These are phyloP conservation scores for Dendrocincla tyrannina DNA, from an alignment of 2,797 vertebrate species.

Conservation along the genomic window DNA sequence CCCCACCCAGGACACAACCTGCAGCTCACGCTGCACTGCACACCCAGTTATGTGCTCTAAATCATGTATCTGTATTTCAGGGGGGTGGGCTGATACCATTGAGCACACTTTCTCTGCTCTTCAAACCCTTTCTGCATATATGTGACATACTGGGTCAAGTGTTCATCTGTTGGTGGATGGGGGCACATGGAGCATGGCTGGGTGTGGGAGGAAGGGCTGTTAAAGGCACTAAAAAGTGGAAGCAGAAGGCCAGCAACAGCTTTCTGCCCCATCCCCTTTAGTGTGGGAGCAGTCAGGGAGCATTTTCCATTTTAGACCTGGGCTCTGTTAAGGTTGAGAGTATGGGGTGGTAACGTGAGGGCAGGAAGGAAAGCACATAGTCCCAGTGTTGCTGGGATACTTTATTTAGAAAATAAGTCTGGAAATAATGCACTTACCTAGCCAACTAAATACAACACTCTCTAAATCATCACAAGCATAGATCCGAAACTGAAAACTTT, in stretches of 20 bases:
- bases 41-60: background rate
- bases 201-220: background rate
- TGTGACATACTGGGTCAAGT: background rate
- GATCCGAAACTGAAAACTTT: background rate
- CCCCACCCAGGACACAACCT: background rate
- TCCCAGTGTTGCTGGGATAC: background rate
- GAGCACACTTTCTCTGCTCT: background rate
- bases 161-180: background rate
- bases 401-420: background rate
- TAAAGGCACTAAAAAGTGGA: too few relatives aligned
- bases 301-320: background rate
- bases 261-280: background rate
- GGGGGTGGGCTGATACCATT: background rate
- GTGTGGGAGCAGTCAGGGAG: background rate
- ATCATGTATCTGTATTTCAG: background rate
- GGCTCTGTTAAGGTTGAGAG: background rate
- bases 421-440: background rate
- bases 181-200: rapidly evolving
- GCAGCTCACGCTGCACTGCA: background rate
- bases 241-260: background rate
- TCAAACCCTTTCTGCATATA: background rate
- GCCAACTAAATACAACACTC: background rate
- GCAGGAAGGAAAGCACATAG: background rate
- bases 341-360: background rate
- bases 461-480: background rate